Percentiles rank a stretch among this genome's conserved stretches.
Conservation (phyloP, 2,888 invertebrate species). For the Drosophila borborema region DNA sequence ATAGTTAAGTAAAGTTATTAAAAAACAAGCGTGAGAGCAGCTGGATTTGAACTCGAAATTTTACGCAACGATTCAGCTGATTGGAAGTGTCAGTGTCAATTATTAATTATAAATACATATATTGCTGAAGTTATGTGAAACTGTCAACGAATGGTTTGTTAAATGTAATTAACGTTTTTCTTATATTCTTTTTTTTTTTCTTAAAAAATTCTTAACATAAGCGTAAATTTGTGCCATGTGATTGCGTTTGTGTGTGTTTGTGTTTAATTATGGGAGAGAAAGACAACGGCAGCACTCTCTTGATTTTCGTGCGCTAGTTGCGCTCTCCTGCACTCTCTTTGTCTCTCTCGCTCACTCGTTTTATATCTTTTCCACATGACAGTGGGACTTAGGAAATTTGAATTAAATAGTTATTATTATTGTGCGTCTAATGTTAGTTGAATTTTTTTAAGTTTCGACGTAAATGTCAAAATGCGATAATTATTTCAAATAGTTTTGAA, state of each 20-base stretch:
- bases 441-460: constrained; percentile 12
- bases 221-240: constrained; percentile 62
- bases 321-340: constrained; percentile 9
- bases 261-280: constrained; percentile 12
- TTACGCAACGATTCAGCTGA: constrained; percentile 36
- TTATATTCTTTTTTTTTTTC: constrained; percentile 46
- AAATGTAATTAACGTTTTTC: constrained; percentile 61
- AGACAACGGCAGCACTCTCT: constrained; percentile 39
- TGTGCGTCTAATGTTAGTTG: background rate
- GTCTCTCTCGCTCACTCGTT: constrained; percentile 23
- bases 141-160: constrained; percentile 41
- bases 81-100: constrained; percentile 12
- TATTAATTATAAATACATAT: constrained; percentile 3
- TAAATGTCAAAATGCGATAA: background rate
- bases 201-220: constrained; percentile 80
- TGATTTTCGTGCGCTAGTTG: constrained; percentile 56
- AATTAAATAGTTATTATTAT: constrained; percentile 37
- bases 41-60: constrained; percentile 17
- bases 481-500: background rate
- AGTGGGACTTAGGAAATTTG: constrained; percentile 46
- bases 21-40: constrained; percentile 45
- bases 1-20: constrained; percentile 71
- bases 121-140: constrained; percentile 10
- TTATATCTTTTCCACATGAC: constrained; percentile 58
- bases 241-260: constrained; percentile 32